Conservation (phyloP, 2,888 invertebrate genomes). For the Parapristionchus giblindavisi region DNA sequence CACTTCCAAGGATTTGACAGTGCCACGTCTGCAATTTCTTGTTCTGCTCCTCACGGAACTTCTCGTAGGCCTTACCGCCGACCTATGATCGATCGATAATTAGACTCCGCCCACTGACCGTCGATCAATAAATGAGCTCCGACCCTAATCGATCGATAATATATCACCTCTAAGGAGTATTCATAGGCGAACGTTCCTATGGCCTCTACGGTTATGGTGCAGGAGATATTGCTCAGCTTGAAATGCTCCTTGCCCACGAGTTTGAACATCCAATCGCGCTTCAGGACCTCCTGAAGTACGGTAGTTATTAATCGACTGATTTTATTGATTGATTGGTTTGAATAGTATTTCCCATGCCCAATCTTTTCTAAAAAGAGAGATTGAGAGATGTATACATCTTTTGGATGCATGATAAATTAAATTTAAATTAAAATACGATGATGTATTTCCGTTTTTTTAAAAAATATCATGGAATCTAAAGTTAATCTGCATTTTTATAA, state of each 20-base stretch:
- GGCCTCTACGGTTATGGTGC: conserved; percentile 74
- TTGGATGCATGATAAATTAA: too few relatives aligned
- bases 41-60: conserved; percentile 83
- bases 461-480: neutral
- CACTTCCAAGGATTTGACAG: conserved; percentile 71
- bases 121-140: neutral
- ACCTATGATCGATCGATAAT: conserved; percentile 71
- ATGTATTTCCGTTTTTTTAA: neutral
- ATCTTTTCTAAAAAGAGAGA: too few relatives aligned
- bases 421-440: neutral
- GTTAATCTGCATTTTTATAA: neutral
- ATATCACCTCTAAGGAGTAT: conserved; percentile 77
- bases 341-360: neutral
- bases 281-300: conserved; percentile 77
- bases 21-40: conserved; percentile 83
- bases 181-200: conserved; percentile 81
- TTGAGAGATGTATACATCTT: too few relatives aligned
- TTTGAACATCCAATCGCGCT: conserved; percentile 90
- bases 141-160: conserved; percentile 6
- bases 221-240: conserved; percentile 73
- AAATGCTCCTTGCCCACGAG: conserved; percentile 86
- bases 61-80: conserved; percentile 82
- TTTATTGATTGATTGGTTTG: neutral
- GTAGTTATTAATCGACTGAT: neutral
- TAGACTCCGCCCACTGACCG: neutral